phyloP scores from a whole-genome alignment of 2,113 vertebrate genomes.

The Datnioides undecimradiatus region DNA sequence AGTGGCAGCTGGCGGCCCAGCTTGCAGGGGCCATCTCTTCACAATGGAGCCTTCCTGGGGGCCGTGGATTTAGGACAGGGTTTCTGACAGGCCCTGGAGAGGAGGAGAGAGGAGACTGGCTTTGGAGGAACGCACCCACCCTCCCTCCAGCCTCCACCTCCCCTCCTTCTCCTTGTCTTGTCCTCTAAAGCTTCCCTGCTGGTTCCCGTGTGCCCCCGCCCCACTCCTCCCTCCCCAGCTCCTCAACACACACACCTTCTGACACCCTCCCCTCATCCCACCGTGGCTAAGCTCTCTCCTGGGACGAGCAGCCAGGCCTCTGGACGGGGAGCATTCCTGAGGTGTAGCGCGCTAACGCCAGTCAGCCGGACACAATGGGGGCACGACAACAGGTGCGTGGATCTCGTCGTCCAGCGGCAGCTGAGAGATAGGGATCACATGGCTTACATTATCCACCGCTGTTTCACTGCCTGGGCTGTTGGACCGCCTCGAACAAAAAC shows the following conservation, averaged over 20 bases:
- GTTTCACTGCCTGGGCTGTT: slow-evolving; percentile 66
- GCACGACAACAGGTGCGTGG: slow-evolving; percentile 79
- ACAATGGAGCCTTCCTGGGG: slow-evolving; percentile 80
- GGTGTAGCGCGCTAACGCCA: slow-evolving; percentile 65
- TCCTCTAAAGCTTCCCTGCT: slow-evolving; percentile 71
- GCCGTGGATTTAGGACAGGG: slow-evolving; percentile 78
- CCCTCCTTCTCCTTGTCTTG: slow-evolving; percentile 37
- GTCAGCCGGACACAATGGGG: slow-evolving; percentile 73
- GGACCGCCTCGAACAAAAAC: slow-evolving; percentile 68
- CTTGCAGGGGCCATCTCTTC: slow-evolving; percentile 82
- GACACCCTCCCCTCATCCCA: slow-evolving; percentile 52
- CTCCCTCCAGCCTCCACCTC: not conserved
- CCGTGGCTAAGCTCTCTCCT: slow-evolving; percentile 74
- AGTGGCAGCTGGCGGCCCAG: slow-evolving; percentile 86
- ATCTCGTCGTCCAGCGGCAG: slow-evolving; percentile 78
- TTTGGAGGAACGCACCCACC: slow-evolving; percentile 67
- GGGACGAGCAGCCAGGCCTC: slow-evolving; percentile 74
- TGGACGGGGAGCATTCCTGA: slow-evolving; percentile 75
- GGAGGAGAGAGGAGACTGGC: slow-evolving; percentile 75
- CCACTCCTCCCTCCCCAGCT: too few species aligned
- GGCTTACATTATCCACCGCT: slow-evolving; percentile 70
- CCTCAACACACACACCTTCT: slow-evolving; percentile 26
- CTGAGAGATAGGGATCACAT: slow-evolving; percentile 81
- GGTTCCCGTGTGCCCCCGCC: slow-evolving; percentile 45
- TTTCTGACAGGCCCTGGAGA: slow-evolving; percentile 81